A percentile compares a stretch with the other conserved stretches of the same genome.
phyloP scores from a whole-genome alignment of 37 sponge, comb jelly and placozoan genomes.

The Crambe crambe region DNA sequence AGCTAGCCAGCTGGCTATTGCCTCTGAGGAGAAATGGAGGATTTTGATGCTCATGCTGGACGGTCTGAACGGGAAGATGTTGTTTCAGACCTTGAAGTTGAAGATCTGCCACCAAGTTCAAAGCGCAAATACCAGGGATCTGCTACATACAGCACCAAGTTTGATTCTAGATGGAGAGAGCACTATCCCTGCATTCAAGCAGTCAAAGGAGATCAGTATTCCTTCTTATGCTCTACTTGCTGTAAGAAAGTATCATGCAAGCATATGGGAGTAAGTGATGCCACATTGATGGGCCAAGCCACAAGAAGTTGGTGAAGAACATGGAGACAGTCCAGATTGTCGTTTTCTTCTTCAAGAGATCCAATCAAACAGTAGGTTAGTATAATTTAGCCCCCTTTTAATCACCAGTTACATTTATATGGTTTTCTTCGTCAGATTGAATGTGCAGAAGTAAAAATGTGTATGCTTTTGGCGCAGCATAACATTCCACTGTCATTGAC shows the following conservation, averaged over 20 bases:
- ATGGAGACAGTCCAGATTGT: background rate
- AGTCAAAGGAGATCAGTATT: slow-evolving; percentile 4
- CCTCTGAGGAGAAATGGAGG: too few species aligned
- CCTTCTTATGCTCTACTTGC: slow-evolving; percentile 17
- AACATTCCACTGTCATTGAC: slow-evolving; percentile 48
- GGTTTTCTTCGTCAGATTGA: background rate
- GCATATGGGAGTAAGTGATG: slow-evolving; percentile 24
- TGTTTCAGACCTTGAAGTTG: too few species aligned
- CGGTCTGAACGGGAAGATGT: too few species aligned
- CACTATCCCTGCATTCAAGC: slow-evolving; percentile 10
- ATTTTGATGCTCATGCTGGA: too few species aligned
- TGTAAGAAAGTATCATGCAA: slow-evolving; percentile 24
- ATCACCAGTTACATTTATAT: background rate
- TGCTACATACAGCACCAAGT: slow-evolving; percentile 21
- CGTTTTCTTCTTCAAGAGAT: background rate
- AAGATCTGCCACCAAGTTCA: background rate
- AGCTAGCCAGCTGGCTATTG: too few species aligned
- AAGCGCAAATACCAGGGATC: slow-evolving; percentile 19
- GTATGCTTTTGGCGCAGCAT: slow-evolving; percentile 33
- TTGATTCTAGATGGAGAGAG: background rate
- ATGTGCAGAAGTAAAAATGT: slow-evolving; percentile 62
- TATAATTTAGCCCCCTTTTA: too few species aligned
- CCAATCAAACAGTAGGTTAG: too few species aligned
- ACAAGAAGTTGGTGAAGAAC: background rate
- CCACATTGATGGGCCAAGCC: slow-evolving; percentile 18